Percentiles rank a stretch among this genome's conserved stretches.
These are phyloP conservation scores for Trypoxylon attenuatum DNA, from an alignment of 2,888 invertebrate species.

Conservation along the genomic window DNA sequence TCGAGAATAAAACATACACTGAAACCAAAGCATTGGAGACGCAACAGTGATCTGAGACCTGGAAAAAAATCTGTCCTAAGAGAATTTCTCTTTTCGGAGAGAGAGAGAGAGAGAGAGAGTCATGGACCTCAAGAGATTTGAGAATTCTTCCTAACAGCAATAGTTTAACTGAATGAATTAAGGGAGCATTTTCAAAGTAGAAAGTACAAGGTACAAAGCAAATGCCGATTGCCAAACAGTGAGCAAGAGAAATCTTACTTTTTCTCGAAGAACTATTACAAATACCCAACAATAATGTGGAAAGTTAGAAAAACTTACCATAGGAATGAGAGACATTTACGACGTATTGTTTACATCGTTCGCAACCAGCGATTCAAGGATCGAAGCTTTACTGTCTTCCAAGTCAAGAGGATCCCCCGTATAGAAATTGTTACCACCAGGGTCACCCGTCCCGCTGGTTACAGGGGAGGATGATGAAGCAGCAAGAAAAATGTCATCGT, in stretches of 20 bases:
- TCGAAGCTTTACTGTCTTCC: conserved; percentile 60
- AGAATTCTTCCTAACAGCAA: no score
- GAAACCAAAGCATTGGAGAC: conserved; percentile 45
- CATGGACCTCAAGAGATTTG: background rate
- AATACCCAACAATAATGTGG: no score
- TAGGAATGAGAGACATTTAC: conserved; percentile 44
- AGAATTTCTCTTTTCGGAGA: conserved; percentile 23
- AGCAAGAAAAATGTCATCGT: conserved; percentile 65
- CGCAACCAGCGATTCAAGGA: conserved; percentile 57
- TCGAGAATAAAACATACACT: conserved; percentile 46
- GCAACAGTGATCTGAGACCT: conserved; percentile 42
- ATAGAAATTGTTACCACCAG: conserved; percentile 38
- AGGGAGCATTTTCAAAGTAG: no score
- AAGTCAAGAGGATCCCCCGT: conserved; percentile 56
- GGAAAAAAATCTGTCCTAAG: conserved; percentile 49
- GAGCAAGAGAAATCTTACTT: no score
- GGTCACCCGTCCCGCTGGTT: conserved; percentile 29
- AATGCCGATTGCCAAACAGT: no score
- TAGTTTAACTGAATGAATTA: no score
- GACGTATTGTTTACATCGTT: conserved; percentile 50
- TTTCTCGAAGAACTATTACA: no score
- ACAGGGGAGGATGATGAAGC: conserved; percentile 51
- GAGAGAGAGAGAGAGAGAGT: conserved; percentile 9
- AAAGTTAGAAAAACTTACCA: conserved; percentile 23
- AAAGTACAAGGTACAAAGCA: no score